Evolutionary conservation across 2,888 invertebrate genomes (phyloP), one percentile per base, ranked within the genome.

Genomic region (Xylota segnis): DNA sequence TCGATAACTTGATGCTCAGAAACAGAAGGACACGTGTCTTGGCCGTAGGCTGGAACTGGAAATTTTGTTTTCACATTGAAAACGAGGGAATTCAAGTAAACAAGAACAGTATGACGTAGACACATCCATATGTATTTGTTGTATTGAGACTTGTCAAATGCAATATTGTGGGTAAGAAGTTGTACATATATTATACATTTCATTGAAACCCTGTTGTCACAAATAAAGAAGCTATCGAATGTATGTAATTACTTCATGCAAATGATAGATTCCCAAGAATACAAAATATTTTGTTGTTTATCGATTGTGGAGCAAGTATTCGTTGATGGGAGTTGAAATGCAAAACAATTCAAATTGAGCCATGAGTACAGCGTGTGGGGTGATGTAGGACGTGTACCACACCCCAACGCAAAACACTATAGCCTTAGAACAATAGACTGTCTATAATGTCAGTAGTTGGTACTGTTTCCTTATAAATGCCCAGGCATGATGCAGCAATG

Each of bases 1-100:
- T 10, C 2, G 10, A 58, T 12, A 40, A 23, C 5, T 37, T 23
- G 12, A 0, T 16, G 18, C 12, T 1, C 9, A 14, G 10, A 29
- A 54, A 54, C n/a, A 54, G 27, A 23, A 16, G 10, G 56, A 23
- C 58, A 37, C 58, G 58, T 59, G 58, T n/a, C n/a, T n/a, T n/a
- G n/a, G n/a, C 37, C 29, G 0, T 29, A 29, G 6, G 54, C 29
- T 29, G 54, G 54, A 54, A 54, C 7, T 54, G 54, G 54, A 54
- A 54, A 14, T 54, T 29, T 54, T 23, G 50, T 32, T 56, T 56
- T 56, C 16, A 32, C 14, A 14, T 56, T 34, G 9, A 4, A 32
- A 54, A 32, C 16, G 14, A 56, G 14, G 32, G 32, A 52, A 29
- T 27, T 27, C 34, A 34, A n/a, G n/a, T 14, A 47, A 47, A 16